A percentile compares a stretch with the other conserved stretches of the same genome.
phyloP scores from a whole-genome alignment of 2,888 invertebrate genomes.

The Hypomecis atomaria region DNA sequence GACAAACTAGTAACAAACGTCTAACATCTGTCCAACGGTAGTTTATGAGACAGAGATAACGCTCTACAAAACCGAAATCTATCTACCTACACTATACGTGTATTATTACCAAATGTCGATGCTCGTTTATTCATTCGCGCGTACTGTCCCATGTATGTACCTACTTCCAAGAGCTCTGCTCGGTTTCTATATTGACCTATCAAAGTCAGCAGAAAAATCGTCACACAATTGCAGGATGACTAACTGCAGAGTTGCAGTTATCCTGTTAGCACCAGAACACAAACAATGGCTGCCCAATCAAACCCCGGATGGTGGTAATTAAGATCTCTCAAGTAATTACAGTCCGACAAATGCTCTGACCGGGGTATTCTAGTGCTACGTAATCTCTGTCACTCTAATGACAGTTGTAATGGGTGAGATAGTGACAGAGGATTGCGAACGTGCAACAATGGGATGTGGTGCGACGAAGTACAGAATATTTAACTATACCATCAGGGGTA shows the following conservation, averaged over 20 bases:
- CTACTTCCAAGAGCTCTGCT: too few species aligned
- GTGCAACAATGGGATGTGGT: not conserved
- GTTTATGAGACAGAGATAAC: too few species aligned
- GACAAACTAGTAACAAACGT: too few species aligned
- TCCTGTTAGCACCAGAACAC: constrained; percentile 63
- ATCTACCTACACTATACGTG: too few species aligned
- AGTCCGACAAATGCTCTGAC: constrained; percentile 59
- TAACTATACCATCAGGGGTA: too few species aligned
- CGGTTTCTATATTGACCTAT: too few species aligned
- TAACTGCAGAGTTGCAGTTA: constrained; percentile 70
- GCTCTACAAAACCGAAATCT: too few species aligned
- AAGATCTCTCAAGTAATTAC: constrained; percentile 76
- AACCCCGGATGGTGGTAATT: constrained; percentile 77
- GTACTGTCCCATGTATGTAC: too few species aligned
- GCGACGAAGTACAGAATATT: too few species aligned
- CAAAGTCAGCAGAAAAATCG: not conserved
- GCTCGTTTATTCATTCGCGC: too few species aligned
- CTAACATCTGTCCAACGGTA: too few species aligned
- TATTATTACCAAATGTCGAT: too few species aligned
- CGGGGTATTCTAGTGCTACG: constrained; percentile 1
- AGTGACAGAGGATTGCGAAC: constrained; percentile 17
- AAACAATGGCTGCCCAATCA: constrained; percentile 77
- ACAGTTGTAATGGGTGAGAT: not conserved
- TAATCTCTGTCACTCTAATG: not conserved
- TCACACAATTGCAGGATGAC: constrained; percentile 51